Base-by-base conservation (phyloP, 2,113 vertebrate species). In the Pogonocichla stellata region DNA sequence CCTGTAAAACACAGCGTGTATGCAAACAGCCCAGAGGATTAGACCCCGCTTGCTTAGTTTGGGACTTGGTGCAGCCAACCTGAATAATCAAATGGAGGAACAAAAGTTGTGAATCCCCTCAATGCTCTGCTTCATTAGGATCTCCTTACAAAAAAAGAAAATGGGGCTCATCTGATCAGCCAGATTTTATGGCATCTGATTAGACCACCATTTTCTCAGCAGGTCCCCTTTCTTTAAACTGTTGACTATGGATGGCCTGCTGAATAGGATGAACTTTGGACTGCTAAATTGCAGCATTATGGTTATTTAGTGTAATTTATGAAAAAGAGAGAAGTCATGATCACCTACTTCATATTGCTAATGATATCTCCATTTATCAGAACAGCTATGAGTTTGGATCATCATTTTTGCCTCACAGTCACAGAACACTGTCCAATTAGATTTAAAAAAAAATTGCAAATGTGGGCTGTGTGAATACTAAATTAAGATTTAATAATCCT, bases 181-280 rank as follows among this genome's bases (percentile, higher is more conserved):
- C 98, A 98, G 98, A 99, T 98, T 98, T 98, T 99, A 98, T 97
- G 98, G 98, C 98, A 99, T 98, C 99, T 99, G 99, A 99, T 99
- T 99, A 99, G 99, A 98, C 98, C 98, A 98, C 98, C 98, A 99
- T 99, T 99, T 99, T 99, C 99, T 98, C 99, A 99, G 99, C 99
- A 98, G 98, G 99, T 98, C 98, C 95, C 98, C 98, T 98, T 98
- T 98, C 98, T 99, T 99, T 98, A 99, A 99, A 99, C 99, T 98
- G 98, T 99, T 99, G 99, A 99, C 99, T 99, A 99, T 99, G 98
- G 98, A 99, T 98, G 98, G 97, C 96, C 97, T 97, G 97, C 98
- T 98, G 98, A 98, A 98, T 98, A 98, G 99, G 99, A 99, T 98
- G 99, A 99, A 98, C 98, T 99, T 98, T 98, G 98, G 98, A 98